These are phyloP conservation scores for Drosophila oshimai DNA, from an alignment of 1,140 invertebrate species.

Conservation along the genomic window DNA sequence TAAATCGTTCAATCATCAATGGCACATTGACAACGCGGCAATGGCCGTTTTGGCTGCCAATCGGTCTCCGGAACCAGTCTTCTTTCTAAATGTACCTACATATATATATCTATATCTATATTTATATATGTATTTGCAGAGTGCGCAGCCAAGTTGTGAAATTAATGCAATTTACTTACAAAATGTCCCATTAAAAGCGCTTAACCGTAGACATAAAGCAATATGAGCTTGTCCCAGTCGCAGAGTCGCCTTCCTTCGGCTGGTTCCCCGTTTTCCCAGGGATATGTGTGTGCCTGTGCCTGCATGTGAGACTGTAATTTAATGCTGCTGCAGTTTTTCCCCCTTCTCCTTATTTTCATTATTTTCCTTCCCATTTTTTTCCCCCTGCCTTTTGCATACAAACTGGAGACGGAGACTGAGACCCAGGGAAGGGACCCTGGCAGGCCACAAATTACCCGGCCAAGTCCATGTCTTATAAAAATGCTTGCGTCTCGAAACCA, in stretches of 20 bases:
- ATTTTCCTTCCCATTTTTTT: constrained; percentile 5
- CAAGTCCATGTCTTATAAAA: constrained; percentile 77
- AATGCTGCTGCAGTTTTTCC: constrained; percentile 61
- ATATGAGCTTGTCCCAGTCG: constrained; percentile 64
- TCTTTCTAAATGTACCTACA: no score
- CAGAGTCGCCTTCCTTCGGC: not conserved
- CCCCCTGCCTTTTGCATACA: not conserved
- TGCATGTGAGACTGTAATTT: constrained; percentile 65
- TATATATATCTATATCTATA: no score
- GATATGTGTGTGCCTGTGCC: not conserved
- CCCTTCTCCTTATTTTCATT: no score
- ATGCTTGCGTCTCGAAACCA: constrained; percentile 29
- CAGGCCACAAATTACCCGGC: constrained; percentile 71
- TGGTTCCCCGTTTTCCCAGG: no score
- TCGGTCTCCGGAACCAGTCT: constrained; percentile 16
- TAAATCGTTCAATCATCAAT: constrained; percentile 73
- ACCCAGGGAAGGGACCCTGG: no score
- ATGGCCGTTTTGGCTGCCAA: constrained; percentile 31
- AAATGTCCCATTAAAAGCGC: constrained; percentile 74
- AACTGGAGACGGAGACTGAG: no score
- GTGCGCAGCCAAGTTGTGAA: constrained; percentile 46
- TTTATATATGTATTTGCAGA: no score
- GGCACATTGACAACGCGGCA: constrained; percentile 69
- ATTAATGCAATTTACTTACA: constrained; percentile 78
- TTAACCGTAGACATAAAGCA: constrained; percentile 46